Evolutionary conservation across 2,113 vertebrate genomes (phyloP), one percentile per base, ranked within the genome.

Genomic region (Anhinga rufa): DNA sequence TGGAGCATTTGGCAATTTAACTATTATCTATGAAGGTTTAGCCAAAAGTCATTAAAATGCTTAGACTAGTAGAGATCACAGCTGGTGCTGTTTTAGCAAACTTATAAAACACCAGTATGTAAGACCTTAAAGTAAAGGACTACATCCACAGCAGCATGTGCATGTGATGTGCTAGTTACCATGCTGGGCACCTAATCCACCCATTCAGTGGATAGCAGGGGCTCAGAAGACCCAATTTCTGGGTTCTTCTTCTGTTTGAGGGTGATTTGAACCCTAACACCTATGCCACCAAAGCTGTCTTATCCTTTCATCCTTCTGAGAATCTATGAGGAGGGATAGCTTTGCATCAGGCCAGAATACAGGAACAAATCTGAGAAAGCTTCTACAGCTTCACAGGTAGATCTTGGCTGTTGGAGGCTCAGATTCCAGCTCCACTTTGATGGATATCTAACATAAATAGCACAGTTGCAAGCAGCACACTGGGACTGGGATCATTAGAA

Each of bases 1-100:
- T 97, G 93, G 97, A 98, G 87, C 95, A 97, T 98, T 98, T 98
- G 97, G 97, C 93, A 93, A 98, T 96, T 97, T 98, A 97, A 96
- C 92, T 95, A 86, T 96, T 97, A 96, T 90, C 95, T 98, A 75
- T 97, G 95, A 97, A 98, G 95, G 52, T 93, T 97, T 98, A 97
- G 97, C 97, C 96, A 98, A 91, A 97, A 98, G 96, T 96, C 95
- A 98, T 97, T 98, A 97, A 97, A 96, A 95, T 62, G 20, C 97
- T 97, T 90, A 95, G 79, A 78, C 49, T 80, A 46, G 86, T 86
- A 81, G 38, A 95, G 86, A 96, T 95, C 92, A 96, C 87, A 97
- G 97, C 97, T 95, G 94, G 80, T 81, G 26, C 79, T 92, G 60
- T 71, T 95, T 95, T 77, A 90, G 90, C 48, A 88, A 94, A 94